Conservation (phyloP, 2,888 invertebrate species). For the Pseudanteris insignis region DNA sequence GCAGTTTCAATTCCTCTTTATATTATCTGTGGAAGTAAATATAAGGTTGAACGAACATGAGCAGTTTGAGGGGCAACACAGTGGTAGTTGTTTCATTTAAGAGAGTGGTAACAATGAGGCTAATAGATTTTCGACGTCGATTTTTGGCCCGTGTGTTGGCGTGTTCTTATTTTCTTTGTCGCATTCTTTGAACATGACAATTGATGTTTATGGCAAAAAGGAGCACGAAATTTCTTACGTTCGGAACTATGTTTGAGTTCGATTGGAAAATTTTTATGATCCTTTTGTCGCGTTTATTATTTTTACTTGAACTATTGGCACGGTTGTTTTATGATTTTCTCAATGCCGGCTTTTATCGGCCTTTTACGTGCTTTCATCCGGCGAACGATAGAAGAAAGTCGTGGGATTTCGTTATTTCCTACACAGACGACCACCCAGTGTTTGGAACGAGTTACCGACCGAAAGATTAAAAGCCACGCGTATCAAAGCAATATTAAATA, state of each 20-base stretch:
- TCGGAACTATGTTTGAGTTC: conserved; percentile 31
- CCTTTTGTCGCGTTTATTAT: conserved; percentile 39
- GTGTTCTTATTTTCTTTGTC: conserved; percentile 8
- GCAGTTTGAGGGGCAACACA: conserved; percentile 10
- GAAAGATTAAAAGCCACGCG: conserved; percentile 43
- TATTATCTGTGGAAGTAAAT: conserved; percentile 15
- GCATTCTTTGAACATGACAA: conserved; percentile 24
- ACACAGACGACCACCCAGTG: conserved; percentile 38
- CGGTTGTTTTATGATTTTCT: conserved; percentile 24
- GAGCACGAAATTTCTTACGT: conserved; percentile 24
- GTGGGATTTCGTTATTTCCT: conserved; percentile 42
- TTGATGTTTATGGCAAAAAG: conserved; percentile 39
- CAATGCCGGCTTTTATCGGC: conserved; percentile 35
- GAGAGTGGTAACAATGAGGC: conserved; percentile 35
- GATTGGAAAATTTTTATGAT: conserved; percentile 36
- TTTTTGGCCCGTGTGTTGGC: conserved; percentile 20
- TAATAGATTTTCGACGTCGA: conserved; percentile 39
- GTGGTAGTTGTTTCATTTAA: conserved; percentile 37
- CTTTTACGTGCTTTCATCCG: conserved; percentile 36
- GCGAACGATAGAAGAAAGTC: no score
- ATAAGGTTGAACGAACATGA: conserved; percentile 18
- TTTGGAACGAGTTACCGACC: conserved; percentile 31
- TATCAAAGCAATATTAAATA: conserved; percentile 45
- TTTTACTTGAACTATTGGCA: conserved; percentile 29
- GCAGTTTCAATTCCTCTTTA: conserved; percentile 10